phyloP scores from a whole-genome alignment of 2,113 vertebrate genomes.

The Tyrannus savana region DNA sequence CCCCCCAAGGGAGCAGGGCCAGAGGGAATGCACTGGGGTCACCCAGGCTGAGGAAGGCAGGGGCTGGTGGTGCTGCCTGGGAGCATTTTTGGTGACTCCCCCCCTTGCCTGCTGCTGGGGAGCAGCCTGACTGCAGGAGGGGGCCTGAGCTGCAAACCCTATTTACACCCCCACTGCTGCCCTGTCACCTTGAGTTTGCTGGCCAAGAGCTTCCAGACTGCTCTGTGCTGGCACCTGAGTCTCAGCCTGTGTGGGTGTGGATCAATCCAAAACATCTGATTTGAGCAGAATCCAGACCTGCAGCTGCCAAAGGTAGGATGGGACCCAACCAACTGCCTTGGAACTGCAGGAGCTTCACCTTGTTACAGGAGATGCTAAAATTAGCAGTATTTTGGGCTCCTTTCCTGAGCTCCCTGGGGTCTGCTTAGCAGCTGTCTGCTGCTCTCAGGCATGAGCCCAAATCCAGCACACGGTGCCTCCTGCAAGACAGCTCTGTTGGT shows the following conservation, averaged over 20 bases:
- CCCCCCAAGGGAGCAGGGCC: background rate
- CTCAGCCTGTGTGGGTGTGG: background rate
- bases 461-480: background rate
- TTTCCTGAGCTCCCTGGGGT: background rate
- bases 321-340: background rate
- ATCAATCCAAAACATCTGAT: background rate
- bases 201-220: background rate
- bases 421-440: background rate
- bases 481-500: background rate
- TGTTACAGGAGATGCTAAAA: conserved; percentile 21
- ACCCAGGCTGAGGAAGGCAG: background rate
- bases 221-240: background rate
- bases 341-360: conserved; percentile 8
- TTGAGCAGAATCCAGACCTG: background rate
- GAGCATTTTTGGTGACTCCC: accelerated
- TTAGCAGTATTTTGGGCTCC: background rate
- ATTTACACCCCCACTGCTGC: background rate
- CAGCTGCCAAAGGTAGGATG: background rate
- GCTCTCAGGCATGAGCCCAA: background rate
- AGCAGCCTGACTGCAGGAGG: background rate
- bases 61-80: background rate
- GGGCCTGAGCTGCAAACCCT: background rate
- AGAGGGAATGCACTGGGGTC: background rate
- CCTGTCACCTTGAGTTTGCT: background rate
- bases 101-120: background rate